Base-by-base conservation (phyloP, 2,888 invertebrate genomes). In the Trissoscelio sp. region DNA sequence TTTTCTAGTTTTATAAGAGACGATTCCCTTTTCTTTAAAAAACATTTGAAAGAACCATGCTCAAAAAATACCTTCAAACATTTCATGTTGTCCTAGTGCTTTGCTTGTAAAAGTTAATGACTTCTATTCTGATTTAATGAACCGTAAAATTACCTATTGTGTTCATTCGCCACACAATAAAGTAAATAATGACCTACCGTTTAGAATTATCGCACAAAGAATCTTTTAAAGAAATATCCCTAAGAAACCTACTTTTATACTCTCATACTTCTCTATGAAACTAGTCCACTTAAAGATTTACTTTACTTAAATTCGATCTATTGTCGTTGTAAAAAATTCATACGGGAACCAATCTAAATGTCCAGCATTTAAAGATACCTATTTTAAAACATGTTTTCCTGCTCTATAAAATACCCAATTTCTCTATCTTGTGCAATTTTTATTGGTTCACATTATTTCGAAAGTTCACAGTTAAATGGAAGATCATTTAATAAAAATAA, bases 111-210 rank as follows among this genome's bases (percentile, higher is more conserved):
- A 34, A 55, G 55, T 34, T 34, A 34, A 55, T 34, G 55, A 55
- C 12, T 55, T 55, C 55, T 55, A 55, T 55, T 55, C 16, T 55
- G 11, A 31, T 34, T 9, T 55, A 55, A 55, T 11, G 55, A 55
- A n/a, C 34, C 55, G 7, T 55, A 12, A 55, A 34, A 34, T 55
- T 28, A 18, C 18, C 55, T 9, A 55, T 55, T 34, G 5, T 53
- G 28, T 16, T 9, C 34, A 12, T 18, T 14, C 34, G 9, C 2
- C 16, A 16, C 16, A 34, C 16, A 55, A 55, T 34, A 55, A 34
- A 4, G 1, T 28, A 2, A 18, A 18, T 12, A 55, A 34, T 42
- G 42, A 11, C 11, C 5, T 14, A 14, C n/a, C 34, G 34, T 34
- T 34, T 34, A 11, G 34, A 34, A 34, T 28, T n/a, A 28, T 28